These are phyloP conservation scores for Isaurus tuberculatus DNA, from an alignment of 92 coral and sea anemone genomes.

Conservation along the genomic window DNA sequence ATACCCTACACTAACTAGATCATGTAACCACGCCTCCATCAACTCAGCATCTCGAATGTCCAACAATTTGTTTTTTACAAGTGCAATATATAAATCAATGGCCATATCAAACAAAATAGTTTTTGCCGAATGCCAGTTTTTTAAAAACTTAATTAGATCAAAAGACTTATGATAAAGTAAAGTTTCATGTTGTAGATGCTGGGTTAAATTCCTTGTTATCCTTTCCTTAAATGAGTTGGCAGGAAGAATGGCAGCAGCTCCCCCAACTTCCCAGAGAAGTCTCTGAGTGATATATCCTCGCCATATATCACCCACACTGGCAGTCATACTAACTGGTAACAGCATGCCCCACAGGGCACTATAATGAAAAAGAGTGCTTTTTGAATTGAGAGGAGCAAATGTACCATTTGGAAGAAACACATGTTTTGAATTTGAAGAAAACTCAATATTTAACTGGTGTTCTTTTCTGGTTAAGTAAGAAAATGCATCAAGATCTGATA, in stretches of 20 bases:
- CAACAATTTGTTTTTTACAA: conserved; percentile 21
- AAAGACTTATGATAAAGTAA: conserved; percentile 19
- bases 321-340: conserved; percentile 26
- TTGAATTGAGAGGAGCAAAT: conserved; percentile 22
- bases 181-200: background rate
- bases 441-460: background rate
- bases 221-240: conserved; percentile 12
- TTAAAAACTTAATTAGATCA: conserved; percentile 19
- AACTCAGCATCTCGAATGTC: conserved; percentile 27
- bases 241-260: conserved; percentile 7
- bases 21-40: conserved; percentile 50
- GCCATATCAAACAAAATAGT: conserved; percentile 19
- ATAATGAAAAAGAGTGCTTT: conserved; percentile 37
- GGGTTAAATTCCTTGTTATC: background rate
- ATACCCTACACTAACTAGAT: conserved; percentile 33
- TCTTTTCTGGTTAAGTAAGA: conserved; percentile 22
- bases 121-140: conserved; percentile 25
- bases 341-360: conserved; percentile 41
- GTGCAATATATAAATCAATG: conserved; percentile 19
- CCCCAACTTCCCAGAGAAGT: conserved; percentile 30
- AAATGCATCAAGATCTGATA: conserved; percentile 26
- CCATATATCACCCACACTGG: conserved; percentile 35
- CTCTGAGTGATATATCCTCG: conserved; percentile 37
- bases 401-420: conserved; percentile 30
- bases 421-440: conserved; percentile 1